Base-by-base conservation (phyloP, 2,797 vertebrate genomes). In the Micrastur ruficollis region DNA sequence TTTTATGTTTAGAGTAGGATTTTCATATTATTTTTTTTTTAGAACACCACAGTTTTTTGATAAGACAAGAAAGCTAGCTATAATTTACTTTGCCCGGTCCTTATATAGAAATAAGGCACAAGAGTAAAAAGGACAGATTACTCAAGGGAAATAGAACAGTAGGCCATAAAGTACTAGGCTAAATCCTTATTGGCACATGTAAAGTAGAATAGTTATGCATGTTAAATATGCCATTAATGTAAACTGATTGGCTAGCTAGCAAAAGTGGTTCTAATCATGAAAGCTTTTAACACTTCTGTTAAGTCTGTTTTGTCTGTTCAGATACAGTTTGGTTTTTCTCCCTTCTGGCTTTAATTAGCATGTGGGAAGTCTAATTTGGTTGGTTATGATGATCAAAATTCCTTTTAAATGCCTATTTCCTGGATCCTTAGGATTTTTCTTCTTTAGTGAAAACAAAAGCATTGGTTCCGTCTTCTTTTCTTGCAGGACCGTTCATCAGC, bases 401-500 rank as follows among this genome's bases (percentile, higher is more conserved):
- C 19, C 52, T 86, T 85, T 89, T 59, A 71, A 52, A 68, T 47
- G 70, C 21, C 50, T 73, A 2, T 85, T 85, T 50, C 56, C 56
- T 42, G 25, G 8, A 52, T 61, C 15, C 15, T 82, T 22, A 13
- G 5, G 15, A 14, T 36, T 93, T 90, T 81, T 40, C 12, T 89
- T 79, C 13, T 89, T 79, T 40, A 50, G 15, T 71, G 72, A 49
- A 89, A 86, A 89, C 26, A 82, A 80, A 85, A 63, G 22, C 70
- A 58, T 62, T 93, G 81, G 73, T 75, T 90, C 68, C 44, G 63
- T 16, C 49, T 76, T 61, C 81, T 93, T 95, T 68, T 66, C 67
- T 90, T 83, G 6, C 97, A 99, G 99, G 99, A 61, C 99, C 99
- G 0, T 99, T 99, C 94, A 98, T 99, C 97, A 99, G 99, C 0